A percentile compares a stretch with the other conserved stretches of the same genome.
Conservation (phyloP, 2,797 vertebrate genomes). For the Eleutherodactylus coqui region DNA sequence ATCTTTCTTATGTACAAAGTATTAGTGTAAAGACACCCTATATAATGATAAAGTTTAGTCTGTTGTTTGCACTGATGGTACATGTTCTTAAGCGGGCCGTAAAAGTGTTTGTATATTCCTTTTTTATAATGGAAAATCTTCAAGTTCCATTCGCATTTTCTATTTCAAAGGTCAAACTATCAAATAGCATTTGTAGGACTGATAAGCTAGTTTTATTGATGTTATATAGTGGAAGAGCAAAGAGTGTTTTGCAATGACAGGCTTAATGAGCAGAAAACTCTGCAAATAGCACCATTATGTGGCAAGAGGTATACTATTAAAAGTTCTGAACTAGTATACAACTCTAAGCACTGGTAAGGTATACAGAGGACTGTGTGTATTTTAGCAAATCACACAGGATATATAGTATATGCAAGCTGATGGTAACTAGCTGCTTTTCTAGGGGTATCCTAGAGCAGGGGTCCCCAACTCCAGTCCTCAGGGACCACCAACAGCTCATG, state of each 20-base stretch:
- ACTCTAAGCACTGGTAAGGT: not conserved
- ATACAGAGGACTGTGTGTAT: not conserved
- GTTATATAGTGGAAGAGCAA: constrained; percentile 47
- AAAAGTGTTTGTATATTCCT: constrained; percentile 65
- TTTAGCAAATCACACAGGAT: not conserved
- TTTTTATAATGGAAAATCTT: constrained; percentile 67
- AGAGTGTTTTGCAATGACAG: constrained; percentile 28
- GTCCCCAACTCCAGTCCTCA: no score
- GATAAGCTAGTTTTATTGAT: constrained; percentile 67
- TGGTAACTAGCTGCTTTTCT: not conserved
- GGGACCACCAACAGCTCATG: no score
- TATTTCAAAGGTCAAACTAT: constrained; percentile 69
- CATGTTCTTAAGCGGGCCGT: constrained; percentile 60
- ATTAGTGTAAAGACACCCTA: constrained; percentile 21
- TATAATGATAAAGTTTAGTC: constrained; percentile 19
- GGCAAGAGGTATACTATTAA: constrained; percentile 22
- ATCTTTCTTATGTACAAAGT: not conserved
- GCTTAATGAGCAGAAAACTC: constrained; percentile 42
- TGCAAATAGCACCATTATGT: constrained; percentile 31
- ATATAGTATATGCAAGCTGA: not conserved
- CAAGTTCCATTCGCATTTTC: constrained; percentile 64
- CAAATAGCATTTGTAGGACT: constrained; percentile 64
- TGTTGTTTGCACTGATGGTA: constrained; percentile 38
- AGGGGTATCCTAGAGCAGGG: not conserved
- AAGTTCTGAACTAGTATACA: constrained; percentile 13